Evolutionary conservation across 2,888 invertebrate species (phyloP).

Genomic region (Acanthococcus lagerstroemiae): DNA sequence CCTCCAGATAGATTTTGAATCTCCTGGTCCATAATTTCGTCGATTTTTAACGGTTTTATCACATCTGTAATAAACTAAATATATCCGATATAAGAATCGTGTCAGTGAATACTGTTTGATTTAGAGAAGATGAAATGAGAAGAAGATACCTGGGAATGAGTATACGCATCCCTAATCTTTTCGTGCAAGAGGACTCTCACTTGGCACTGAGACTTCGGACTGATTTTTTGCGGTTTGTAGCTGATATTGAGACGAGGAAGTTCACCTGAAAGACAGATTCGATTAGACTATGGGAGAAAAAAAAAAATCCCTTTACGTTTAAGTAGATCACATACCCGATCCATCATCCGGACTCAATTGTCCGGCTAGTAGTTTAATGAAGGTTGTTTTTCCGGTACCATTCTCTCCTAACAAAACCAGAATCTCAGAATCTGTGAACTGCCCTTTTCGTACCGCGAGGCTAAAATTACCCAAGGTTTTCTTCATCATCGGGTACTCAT

Average conservation of each 20-base stretch:
- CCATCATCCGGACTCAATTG: conserved; percentile 82
- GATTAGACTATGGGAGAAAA: not conserved
- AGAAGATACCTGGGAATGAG: conserved; percentile 75
- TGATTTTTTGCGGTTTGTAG: conserved; percentile 99
- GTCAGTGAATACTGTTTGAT: no score
- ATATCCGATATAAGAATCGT: no score
- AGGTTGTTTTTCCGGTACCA: conserved; percentile 98
- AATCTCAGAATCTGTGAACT: conserved; percentile 98
- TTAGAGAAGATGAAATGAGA: no score
- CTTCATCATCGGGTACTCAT: conserved; percentile 86
- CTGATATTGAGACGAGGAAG: conserved; percentile 91
- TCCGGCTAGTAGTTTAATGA: conserved; percentile 96
- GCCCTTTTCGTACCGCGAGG: conserved; percentile 72
- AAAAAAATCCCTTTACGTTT: not conserved
- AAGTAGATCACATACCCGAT: conserved; percentile 44
- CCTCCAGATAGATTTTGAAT: conserved; percentile 98
- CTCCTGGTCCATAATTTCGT: conserved; percentile 95
- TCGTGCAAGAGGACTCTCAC: conserved; percentile 90
- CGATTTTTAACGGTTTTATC: conserved; percentile 95
- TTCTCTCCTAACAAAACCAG: conserved; percentile 91
- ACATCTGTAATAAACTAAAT: conserved; percentile 95
- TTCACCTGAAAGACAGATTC: conserved; percentile 45
- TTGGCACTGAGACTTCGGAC: conserved; percentile 83
- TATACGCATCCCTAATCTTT: conserved; percentile 92
- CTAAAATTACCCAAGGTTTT: conserved; percentile 73